These are phyloP conservation scores for Julus scanicus DNA, from an alignment of 2,888 invertebrate species.

Conservation along the genomic window DNA sequence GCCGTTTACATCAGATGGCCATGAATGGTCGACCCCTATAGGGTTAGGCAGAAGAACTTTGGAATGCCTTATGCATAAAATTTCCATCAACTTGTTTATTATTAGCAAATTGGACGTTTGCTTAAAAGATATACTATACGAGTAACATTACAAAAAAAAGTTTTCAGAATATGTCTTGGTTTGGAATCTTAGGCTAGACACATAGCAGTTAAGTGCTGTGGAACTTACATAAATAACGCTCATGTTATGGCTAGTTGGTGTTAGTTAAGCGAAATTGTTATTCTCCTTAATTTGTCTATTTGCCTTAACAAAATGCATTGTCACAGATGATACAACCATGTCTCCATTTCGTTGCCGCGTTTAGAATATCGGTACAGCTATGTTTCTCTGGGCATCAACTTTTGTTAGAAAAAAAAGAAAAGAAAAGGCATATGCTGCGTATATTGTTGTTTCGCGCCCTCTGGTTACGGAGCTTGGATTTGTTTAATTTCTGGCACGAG, in stretches of 20 bases:
- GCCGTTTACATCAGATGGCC: background rate
- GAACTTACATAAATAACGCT: too few species aligned
- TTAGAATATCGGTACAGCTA: background rate
- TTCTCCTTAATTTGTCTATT: too few species aligned
- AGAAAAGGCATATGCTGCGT: background rate
- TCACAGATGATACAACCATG: background rate
- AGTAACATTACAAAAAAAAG: background rate
- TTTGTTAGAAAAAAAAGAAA: background rate
- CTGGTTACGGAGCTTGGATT: slow-evolving; percentile 9
- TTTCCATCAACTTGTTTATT: background rate
- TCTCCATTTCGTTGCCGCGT: background rate
- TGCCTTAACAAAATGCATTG: background rate
- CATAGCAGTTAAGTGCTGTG: too few species aligned
- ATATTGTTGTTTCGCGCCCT: slow-evolving; percentile 26
- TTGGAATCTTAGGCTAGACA: too few species aligned
- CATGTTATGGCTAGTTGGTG: too few species aligned
- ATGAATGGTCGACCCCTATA: background rate
- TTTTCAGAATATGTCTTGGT: background rate
- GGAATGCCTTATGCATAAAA: background rate
- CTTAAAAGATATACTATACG: background rate
- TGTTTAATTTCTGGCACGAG: slow-evolving; percentile 40
- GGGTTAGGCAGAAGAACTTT: background rate
- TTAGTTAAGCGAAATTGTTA: too few species aligned
- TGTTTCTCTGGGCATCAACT: background rate
- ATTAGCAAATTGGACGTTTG: background rate